phyloP scores from a whole-genome alignment of 2,797 vertebrate genomes.

The Streptopelia turtur region DNA sequence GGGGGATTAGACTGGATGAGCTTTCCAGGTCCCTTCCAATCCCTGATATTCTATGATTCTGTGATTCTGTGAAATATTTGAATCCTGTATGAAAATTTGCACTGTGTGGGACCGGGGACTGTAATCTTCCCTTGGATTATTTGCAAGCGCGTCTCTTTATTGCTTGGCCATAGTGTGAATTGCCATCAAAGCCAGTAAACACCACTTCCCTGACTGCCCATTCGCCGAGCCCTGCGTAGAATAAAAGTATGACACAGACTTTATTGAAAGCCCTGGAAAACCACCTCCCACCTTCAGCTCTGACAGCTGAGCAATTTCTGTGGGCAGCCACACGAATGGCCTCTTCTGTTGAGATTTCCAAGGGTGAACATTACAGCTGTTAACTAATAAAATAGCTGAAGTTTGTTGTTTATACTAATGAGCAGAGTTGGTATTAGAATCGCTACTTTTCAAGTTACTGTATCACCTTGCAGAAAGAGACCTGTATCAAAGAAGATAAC shows the following conservation, averaged over 20 bases:
- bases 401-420: background rate
- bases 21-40: no score
- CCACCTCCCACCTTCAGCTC: slow-evolving; percentile 32
- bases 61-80: background rate
- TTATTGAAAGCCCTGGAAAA: background rate
- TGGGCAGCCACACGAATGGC: background rate
- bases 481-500: background rate
- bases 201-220: background rate
- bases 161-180: background rate
- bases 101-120: background rate
- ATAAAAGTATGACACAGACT: background rate
- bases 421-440: background rate
- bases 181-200: background rate
- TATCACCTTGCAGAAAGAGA: background rate
- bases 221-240: background rate
- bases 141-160: background rate
- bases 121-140: background rate
- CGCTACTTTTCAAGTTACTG: background rate
- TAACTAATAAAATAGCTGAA: slow-evolving; percentile 9
- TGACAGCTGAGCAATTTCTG: background rate
- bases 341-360: slow-evolving; percentile 21
- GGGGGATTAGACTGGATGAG: no score
- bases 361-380: background rate
- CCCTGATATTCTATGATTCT: no score
- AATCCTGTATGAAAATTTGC: background rate